Evolutionary conservation across 2,113 vertebrate species (phyloP), one percentile per base, ranked within the genome.

Genomic region (Paedocypris sp.): DNA sequence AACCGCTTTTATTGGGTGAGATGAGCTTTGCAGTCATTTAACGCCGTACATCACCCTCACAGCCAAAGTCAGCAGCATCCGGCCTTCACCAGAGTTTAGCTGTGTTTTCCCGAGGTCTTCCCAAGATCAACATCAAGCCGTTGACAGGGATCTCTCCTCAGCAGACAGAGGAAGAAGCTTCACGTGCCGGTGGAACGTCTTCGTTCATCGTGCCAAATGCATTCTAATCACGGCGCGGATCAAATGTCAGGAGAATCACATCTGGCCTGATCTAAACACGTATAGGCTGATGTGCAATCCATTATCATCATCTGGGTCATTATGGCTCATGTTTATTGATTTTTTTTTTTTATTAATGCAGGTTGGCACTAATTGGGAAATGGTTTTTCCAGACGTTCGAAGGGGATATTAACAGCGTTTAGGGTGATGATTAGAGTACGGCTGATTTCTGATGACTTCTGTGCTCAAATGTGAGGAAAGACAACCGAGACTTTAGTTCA

Each of bases 111-210:
- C 50, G 54, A 35, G 26, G 28, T 36, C 54, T 29, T 60, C 60
- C 64, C 64, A 67, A 67, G 53, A 60, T 53, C 60, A 71, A 67
- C 68, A 67, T 23, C 48, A 18, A 18, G 7, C 36, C 5, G 60
- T 48, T 71, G 69, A 67, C 60, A 64, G 42, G 49, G 22, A 31
- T 54, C 28, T 48, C 19, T 67, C 60, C 46, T 49, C 60, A 32
- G 13, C 19, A 45, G 22, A 43, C 41, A 15, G 49, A 43, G 32
- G 15, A 56, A 56, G 35, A 41, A 33, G 29, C 33, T 61, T 67
- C 51, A 67, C 57, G 50, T 49, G 33, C 13, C 46, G 42, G 39
- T 42, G 46, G 42, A 43, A 42, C 31, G 23, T 31, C 47, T 62
- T 25, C 46, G n/a, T 26, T 61, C 59, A 13, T 28, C 32, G 11